Conservation (phyloP, 2,888 invertebrate species). For the Anthophora plumipes region DNA sequence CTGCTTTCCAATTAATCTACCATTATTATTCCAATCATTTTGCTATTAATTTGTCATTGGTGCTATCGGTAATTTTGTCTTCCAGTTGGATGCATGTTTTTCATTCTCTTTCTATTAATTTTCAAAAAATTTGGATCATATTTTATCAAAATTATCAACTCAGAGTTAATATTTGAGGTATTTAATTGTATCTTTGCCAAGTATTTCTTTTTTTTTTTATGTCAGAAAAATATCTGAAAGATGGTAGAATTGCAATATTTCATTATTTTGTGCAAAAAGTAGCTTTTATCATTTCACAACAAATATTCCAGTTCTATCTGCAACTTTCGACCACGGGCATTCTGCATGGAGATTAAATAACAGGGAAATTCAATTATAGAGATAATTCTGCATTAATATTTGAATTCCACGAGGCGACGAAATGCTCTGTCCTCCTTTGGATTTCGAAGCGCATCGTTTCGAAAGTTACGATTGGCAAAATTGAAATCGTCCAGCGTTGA, state of each 20-base stretch:
- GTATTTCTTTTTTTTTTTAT: too few species aligned
- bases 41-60: not conserved
- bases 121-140: not conserved
- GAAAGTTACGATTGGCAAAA: not conserved
- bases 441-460: conserved; percentile 20
- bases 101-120: not conserved
- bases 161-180: too few species aligned
- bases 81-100: too few species aligned
- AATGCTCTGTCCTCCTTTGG: not conserved
- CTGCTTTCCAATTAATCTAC: not conserved
- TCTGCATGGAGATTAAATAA: not conserved
- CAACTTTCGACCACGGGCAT: not conserved
- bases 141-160: not conserved
- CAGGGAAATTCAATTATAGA: conserved; percentile 38
- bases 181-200: too few species aligned
- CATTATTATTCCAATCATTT: not conserved
- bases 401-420: conserved; percentile 12
- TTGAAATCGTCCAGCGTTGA: not conserved
- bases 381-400: conserved; percentile 49
- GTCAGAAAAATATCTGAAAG: too few species aligned
- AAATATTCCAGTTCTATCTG: not conserved
- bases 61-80: not conserved
- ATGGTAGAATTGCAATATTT: not conserved
- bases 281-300: not conserved
- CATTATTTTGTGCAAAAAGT: conserved; percentile 13